Evolutionary conservation across 2,888 invertebrate species (phyloP).

Genomic region (Drosophila suboccidentalis): DNA sequence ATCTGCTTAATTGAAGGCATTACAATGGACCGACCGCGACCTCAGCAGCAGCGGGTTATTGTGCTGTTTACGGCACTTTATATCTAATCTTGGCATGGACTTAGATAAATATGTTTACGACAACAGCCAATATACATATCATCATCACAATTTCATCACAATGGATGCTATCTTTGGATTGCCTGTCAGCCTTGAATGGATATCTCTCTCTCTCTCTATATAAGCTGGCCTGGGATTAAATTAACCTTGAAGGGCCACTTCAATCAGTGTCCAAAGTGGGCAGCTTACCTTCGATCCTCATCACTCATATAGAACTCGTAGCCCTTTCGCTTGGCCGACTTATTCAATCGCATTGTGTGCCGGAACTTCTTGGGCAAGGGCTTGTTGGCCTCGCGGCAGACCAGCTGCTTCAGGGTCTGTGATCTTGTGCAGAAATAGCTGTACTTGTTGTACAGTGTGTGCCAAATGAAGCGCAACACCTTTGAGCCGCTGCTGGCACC

Average conservation of each 20-base stretch:
- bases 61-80: conserved; percentile 45
- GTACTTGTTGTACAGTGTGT: conserved; percentile 77
- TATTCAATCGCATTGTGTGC: conserved; percentile 78
- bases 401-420: conserved; percentile 63
- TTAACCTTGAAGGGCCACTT: conserved; percentile 7
- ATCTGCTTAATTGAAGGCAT: conserved; percentile 59
- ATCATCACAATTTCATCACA: conserved; percentile 62
- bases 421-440: conserved; percentile 68
- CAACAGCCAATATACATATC: conserved; percentile 25
- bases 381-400: conserved; percentile 78
- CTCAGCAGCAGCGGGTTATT: conserved; percentile 35
- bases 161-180: conserved; percentile 30
- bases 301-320: conserved; percentile 81
- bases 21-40: conserved; percentile 48
- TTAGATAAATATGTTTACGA: conserved; percentile 47
- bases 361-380: conserved; percentile 82
- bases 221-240: conserved; percentile 2
- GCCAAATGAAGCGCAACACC: conserved; percentile 80
- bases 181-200: conserved; percentile 6
- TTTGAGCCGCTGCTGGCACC: conserved; percentile 65
- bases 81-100: conserved; percentile 60
- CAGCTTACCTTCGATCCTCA: conserved; percentile 79
- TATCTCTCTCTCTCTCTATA: neutral
- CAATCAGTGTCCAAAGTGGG: neutral
- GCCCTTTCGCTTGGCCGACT: conserved; percentile 82